Evolutionary conservation across 2,113 vertebrate genomes (phyloP).

Genomic region (Hemibagrus wyckioides): DNA sequence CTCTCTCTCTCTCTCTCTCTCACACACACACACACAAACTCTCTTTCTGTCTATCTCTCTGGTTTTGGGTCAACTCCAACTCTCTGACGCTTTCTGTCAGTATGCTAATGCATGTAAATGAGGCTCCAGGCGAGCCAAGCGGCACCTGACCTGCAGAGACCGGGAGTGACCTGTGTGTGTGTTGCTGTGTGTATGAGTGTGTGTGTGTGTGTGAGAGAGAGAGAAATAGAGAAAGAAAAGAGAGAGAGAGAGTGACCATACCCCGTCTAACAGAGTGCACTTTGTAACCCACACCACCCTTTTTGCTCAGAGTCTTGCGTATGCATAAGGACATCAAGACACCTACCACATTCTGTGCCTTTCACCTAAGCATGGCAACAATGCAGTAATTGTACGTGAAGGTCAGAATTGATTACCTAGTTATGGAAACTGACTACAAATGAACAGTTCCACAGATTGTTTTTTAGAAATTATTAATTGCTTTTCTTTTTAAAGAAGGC

Average conservation of each 20-base stretch:
- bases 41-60: conserved; percentile 30
- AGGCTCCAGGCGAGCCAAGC: conserved; percentile 70
- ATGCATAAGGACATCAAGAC: conserved; percentile 45
- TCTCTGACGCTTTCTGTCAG: conserved; percentile 76
- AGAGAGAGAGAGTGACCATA: conserved; percentile 48
- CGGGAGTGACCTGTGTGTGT: conserved; percentile 53
- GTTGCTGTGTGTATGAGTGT: conserved; percentile 25
- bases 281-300: conserved; percentile 53
- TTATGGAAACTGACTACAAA: neutral
- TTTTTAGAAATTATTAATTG: neutral
- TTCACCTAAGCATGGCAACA: conserved; percentile 26
- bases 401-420: conserved; percentile 8
- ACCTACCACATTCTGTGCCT: conserved; percentile 35
- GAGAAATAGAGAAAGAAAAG: neutral
- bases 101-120: conserved; percentile 82
- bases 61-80: conserved; percentile 57
- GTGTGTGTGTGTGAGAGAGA: neutral
- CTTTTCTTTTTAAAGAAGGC: neutral
- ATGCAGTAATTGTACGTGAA: conserved; percentile 8
- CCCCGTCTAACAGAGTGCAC: conserved; percentile 68
- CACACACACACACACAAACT: neutral
- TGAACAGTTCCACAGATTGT: neutral
- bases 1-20: neutral
- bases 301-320: conserved; percentile 31
- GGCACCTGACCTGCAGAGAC: conserved; percentile 70